Conservation (phyloP, 2,797 vertebrate genomes). For the Anguilla megastoma region DNA sequence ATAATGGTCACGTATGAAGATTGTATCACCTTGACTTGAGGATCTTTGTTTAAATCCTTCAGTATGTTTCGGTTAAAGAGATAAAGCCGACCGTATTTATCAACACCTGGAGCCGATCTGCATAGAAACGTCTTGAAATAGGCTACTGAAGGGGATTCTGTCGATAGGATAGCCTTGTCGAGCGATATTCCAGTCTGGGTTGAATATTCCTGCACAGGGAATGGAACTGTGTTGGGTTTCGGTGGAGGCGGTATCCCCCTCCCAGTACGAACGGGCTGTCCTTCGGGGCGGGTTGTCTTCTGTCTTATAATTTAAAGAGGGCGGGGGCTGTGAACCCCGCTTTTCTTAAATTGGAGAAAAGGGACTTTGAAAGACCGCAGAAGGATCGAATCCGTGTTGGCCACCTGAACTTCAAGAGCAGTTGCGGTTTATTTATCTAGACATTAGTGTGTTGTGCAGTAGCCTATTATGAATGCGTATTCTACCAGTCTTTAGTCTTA, state of each 20-base stretch:
- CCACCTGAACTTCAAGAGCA: neutral
- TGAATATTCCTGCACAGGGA: constrained; percentile 12
- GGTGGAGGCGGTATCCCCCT: neutral
- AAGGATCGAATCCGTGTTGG: neutral
- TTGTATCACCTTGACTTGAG: constrained; percentile 5
- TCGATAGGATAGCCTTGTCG: neutral
- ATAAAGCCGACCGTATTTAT: neutral
- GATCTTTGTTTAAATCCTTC: neutral
- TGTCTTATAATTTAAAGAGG: constrained; percentile 7
- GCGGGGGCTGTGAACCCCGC: constrained; percentile 6
- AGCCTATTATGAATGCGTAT: neutral
- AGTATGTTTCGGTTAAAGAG: neutral
- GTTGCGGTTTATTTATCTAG: neutral
- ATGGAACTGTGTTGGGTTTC: neutral
- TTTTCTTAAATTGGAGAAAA: neutral
- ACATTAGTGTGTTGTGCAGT: neutral
- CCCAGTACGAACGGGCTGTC: neutral
- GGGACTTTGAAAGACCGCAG: neutral
- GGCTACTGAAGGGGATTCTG: neutral
- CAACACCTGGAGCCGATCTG: neutral
- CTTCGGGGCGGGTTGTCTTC: constrained; percentile 6
- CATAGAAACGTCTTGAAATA: neutral
- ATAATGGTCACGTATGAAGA: constrained; percentile 15
- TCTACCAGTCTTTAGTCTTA: neutral
- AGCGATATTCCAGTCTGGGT: neutral